These are phyloP conservation scores for Gadopsis marmoratus DNA, from an alignment of 2,797 vertebrate genomes.

Conservation along the genomic window DNA sequence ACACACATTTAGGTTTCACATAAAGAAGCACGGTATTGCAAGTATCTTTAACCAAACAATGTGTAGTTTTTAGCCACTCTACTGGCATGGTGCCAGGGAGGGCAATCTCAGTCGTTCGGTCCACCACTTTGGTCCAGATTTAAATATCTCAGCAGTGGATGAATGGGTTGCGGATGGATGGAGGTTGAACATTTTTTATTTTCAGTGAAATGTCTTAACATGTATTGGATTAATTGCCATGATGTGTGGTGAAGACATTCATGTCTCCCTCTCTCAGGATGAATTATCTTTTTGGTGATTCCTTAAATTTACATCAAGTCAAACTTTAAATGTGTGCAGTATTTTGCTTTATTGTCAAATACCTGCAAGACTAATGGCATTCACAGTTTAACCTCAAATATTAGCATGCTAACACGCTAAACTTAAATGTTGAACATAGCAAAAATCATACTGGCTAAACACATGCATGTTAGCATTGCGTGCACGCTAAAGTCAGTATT, in stretches of 20 bases:
- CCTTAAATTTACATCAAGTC: neutral
- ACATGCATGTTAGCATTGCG: neutral
- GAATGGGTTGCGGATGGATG: neutral
- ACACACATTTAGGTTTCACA: neutral
- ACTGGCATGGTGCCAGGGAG: no score
- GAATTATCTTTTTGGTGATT: neutral
- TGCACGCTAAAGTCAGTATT: neutral
- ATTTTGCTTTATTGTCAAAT: neutral
- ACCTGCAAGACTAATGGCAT: neutral
- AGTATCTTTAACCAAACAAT: neutral
- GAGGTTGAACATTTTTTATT: neutral
- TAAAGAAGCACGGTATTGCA: neutral
- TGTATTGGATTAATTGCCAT: neutral
- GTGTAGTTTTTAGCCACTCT: neutral
- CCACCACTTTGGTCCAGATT: neutral
- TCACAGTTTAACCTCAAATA: neutral
- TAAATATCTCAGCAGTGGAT: neutral
- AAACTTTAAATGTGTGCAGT: constrained; percentile 1
- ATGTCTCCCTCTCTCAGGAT: neutral
- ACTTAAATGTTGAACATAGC: no score
- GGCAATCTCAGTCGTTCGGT: neutral
- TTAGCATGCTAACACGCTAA: no score
- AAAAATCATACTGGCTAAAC: neutral
- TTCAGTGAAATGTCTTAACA: neutral
- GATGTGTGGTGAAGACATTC: neutral